These are phyloP conservation scores for Lepidocyrtoides sp. DNA, from an alignment of 2,888 invertebrate species.

Conservation along the genomic window DNA sequence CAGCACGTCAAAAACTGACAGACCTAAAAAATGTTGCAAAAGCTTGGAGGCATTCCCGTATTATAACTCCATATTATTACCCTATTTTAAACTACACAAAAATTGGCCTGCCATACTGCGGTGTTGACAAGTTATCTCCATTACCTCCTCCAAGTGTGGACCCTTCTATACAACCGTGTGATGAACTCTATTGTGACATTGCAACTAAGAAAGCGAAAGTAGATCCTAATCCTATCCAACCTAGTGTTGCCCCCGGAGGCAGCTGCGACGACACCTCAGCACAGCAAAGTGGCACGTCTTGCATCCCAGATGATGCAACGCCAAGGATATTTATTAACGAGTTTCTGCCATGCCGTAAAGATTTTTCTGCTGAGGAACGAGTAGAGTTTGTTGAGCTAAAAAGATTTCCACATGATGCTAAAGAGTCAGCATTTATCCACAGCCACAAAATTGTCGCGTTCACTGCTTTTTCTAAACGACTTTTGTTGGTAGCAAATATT, in stretches of 20 bases:
- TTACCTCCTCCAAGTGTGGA: background rate
- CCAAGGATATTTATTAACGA: background rate
- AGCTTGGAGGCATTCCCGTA: background rate
- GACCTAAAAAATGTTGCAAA: background rate
- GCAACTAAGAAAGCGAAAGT: background rate
- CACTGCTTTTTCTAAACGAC: background rate
- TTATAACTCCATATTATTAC: background rate
- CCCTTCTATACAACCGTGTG: background rate
- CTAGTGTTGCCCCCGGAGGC: no score
- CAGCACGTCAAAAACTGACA: background rate
- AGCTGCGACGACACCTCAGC: background rate
- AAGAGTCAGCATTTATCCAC: background rate
- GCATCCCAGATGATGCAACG: no score
- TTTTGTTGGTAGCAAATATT: background rate
- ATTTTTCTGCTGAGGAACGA: background rate
- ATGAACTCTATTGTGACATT: background rate
- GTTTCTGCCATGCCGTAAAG: background rate
- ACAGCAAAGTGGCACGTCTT: background rate
- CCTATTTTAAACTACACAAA: background rate
- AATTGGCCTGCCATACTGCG: background rate
- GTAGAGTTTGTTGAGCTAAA: background rate
- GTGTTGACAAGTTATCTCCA: background rate
- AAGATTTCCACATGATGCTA: background rate
- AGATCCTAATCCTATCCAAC: background rate
- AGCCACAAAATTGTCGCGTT: background rate